Evolutionary conservation across 2,888 invertebrate species (phyloP).

Genomic region (Amphiduros pacificus): DNA sequence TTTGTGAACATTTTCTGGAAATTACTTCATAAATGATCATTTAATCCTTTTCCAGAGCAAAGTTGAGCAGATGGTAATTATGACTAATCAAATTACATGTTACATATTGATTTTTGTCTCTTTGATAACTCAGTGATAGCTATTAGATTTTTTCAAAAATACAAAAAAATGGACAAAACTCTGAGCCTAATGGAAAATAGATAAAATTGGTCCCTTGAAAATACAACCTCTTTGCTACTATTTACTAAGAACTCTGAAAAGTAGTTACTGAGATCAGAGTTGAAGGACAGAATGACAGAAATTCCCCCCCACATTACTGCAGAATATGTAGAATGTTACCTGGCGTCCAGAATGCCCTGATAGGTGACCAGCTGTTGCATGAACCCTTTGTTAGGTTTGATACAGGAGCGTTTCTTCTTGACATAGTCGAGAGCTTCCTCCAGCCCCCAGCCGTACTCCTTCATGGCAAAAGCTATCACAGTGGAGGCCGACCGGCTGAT

Average conservation of each 20-base stretch:
- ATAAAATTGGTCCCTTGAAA: not conserved
- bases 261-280: not conserved
- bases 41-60: no score
- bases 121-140: no score
- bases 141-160: no score
- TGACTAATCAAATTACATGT: no score
- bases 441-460: constrained; percentile 92
- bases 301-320: no score
- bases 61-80: no score
- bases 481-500: constrained; percentile 97
- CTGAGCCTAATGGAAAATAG: not conserved
- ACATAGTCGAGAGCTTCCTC: constrained; percentile 86
- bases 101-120: no score
- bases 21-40: no score
- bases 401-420: constrained; percentile 85
- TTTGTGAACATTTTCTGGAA: no score
- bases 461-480: constrained; percentile 98
- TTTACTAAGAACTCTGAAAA: no score
- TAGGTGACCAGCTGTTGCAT: constrained; percentile 92
- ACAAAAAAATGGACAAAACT: no score
- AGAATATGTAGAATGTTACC: no score
- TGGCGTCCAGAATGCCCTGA: constrained; percentile 90
- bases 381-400: constrained; percentile 95
- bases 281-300: not conserved
- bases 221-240: not conserved